Conservation (phyloP, 1,140 invertebrate genomes). For the Solenopsis fugax region DNA sequence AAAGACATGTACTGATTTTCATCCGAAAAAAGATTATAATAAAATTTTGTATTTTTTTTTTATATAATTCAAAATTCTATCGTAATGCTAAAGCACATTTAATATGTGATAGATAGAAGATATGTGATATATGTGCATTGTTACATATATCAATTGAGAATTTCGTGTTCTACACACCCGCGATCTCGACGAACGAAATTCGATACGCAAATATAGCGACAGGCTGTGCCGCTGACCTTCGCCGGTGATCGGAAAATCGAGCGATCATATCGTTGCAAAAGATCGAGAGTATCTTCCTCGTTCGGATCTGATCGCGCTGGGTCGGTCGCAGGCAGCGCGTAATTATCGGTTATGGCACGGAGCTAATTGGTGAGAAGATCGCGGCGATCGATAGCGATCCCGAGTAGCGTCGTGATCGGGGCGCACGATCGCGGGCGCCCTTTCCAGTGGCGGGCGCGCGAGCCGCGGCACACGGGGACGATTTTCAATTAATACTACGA, state of each 20-base stretch:
- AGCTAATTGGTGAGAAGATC: slow-evolving; percentile 69
- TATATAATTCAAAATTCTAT: neutral
- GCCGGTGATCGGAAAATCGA: slow-evolving; percentile 46
- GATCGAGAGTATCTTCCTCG: slow-evolving; percentile 36
- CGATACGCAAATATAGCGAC: slow-evolving; percentile 3
- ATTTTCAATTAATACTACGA: slow-evolving; percentile 67
- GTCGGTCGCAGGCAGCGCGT: slow-evolving; percentile 50
- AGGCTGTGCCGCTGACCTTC: slow-evolving; percentile 57
- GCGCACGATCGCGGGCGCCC: neutral
- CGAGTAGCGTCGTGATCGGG: slow-evolving; percentile 16
- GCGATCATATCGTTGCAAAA: slow-evolving; percentile 50
- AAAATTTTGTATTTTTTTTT: too few relatives aligned
- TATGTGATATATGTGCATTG: neutral
- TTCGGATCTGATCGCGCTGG: slow-evolving; percentile 35
- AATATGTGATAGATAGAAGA: neutral
- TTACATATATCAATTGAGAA: neutral
- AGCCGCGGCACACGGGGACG: neutral
- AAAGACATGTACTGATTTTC: neutral
- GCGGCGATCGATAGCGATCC: slow-evolving; percentile 49
- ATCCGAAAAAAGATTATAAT: neutral
- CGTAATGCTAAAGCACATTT: neutral
- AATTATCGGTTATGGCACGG: slow-evolving; percentile 64
- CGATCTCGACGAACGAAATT: neutral
- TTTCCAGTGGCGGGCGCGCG: slow-evolving; percentile 32
- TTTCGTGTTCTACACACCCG: neutral